phyloP scores from a whole-genome alignment of 1,140 invertebrate genomes.

The Dendrolimus punctatus region DNA sequence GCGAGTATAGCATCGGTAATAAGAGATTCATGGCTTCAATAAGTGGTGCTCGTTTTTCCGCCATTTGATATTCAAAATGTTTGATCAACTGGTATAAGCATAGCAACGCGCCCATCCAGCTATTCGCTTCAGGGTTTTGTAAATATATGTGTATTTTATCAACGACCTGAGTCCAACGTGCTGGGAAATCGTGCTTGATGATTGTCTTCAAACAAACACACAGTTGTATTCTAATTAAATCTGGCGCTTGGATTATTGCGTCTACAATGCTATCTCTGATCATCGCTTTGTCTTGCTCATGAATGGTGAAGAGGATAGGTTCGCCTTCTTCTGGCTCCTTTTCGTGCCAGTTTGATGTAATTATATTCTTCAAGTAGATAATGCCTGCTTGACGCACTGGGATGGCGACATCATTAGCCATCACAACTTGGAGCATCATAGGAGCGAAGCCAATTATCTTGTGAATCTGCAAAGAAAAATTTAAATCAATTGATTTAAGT shows the following conservation, averaged over 20 bases:
- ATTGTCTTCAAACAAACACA: conserved; percentile 93
- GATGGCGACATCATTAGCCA: conserved; percentile 90
- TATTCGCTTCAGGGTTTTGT: conserved; percentile 80
- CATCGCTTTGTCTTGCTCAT: conserved; percentile 96
- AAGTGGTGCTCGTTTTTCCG: conserved; percentile 89
- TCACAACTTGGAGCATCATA: conserved; percentile 92
- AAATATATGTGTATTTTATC: conserved; percentile 88
- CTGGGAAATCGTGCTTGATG: conserved; percentile 97
- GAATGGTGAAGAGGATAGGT: conserved; percentile 88
- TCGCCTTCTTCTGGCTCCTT: conserved; percentile 84
- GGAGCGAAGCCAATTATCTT: conserved; percentile 89
- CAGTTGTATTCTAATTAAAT: conserved; percentile 91
- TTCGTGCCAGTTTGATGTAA: conserved; percentile 91
- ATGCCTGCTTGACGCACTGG: conserved; percentile 96
- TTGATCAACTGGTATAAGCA: conserved; percentile 96
- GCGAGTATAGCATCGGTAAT: conserved; percentile 92
- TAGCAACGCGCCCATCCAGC: conserved; percentile 93
- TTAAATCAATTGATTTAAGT: too few species aligned
- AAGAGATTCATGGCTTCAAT: conserved; percentile 96
- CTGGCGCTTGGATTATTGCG: conserved; percentile 93
- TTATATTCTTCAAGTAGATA: conserved; percentile 97
- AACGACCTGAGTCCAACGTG: conserved; percentile 94
- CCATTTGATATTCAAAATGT: conserved; percentile 95
- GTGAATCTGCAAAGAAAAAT: conserved; percentile 44
- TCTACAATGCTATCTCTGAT: conserved; percentile 96